Percentiles rank a stretch among this genome's conserved stretches.
Conservation (phyloP, 1,140 invertebrate genomes). For the Sminthurinus signatus region DNA sequence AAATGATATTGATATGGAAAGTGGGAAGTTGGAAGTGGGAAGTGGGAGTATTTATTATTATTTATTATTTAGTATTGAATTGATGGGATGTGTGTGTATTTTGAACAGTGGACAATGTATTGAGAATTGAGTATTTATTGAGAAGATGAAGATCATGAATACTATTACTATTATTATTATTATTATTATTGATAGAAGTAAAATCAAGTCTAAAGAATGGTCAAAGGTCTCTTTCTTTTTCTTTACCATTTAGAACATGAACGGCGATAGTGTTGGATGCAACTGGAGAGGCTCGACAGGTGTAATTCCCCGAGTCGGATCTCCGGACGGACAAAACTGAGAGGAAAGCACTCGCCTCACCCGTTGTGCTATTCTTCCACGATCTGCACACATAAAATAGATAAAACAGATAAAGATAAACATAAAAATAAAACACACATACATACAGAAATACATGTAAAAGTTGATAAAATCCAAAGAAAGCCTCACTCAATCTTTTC, state of each 20-base stretch:
- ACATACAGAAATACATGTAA: not conserved
- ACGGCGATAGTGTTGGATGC: constrained; percentile 50
- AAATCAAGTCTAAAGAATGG: too few species aligned
- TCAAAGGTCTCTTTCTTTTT: too few species aligned
- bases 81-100: too few species aligned
- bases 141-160: too few species aligned
- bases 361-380: constrained; percentile 35
- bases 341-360: constrained; percentile 41
- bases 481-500: not conserved
- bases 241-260: constrained; percentile 53
- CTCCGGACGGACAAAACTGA: constrained; percentile 48
- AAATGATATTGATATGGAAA: too few species aligned
- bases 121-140: too few species aligned
- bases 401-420: not conserved
- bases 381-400: constrained; percentile 17
- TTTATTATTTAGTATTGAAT: too few species aligned
- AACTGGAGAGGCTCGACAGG: constrained; percentile 46
- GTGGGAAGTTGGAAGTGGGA: too few species aligned
- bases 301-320: constrained; percentile 50
- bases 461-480: not conserved
- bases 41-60: too few species aligned
- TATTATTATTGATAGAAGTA: too few species aligned
- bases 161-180: too few species aligned
- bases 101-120: too few species aligned
- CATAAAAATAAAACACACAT: not conserved